Evolutionary conservation across 2,888 invertebrate genomes (phyloP), one percentile per base, ranked within the genome.

Genomic region (Chrysolina haemoptera): DNA sequence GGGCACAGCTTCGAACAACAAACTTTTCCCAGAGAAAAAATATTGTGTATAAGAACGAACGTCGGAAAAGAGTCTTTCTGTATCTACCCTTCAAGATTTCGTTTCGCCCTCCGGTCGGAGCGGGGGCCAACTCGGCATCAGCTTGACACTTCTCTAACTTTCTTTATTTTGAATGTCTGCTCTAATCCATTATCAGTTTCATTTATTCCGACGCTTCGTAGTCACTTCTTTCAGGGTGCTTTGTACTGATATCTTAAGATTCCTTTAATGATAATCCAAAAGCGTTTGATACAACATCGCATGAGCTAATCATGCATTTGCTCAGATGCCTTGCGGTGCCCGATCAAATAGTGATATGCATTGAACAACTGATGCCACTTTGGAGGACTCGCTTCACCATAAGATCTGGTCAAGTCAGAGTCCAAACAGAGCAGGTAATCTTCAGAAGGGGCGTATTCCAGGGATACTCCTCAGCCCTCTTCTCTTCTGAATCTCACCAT

Each of bases 1-100:
- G 86, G 87, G 87, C 87, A 88, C 89, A 89, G 90, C 89, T 90
- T 89, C 90, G 89, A 90, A 90, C 90, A 90, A 90, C 90, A 90
- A 90, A 90, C 90, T 90, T 90, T 90, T 90, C 90, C 90, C 90
- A 90, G 90, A 89, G 89, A 90, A 88, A 88, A 88, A 88, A 88
- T 88, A 87, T 87, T 87, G 85, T 87, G 85, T 87, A 88, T 87
- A 88, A 88, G 88, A 88, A 88, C 87, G 87, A 87, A 87, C 86
- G 85, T 85, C 86, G 86, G 85, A 84, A 87, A 87, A 87, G 88
- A 88, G 85, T 88, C 86, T 87, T 86, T 87, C 86, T 87, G 86
- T 87, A 88, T 88, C 87, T 87, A 88, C 88, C 88, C 88, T 88
- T 88, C 87, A 87, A 88, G 87, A 88, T 87, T 87, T 86, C 85